Evolutionary conservation across 2,113 vertebrate genomes (phyloP), one percentile per base, ranked within the genome.

Genomic region (Centropus bengalensis): DNA sequence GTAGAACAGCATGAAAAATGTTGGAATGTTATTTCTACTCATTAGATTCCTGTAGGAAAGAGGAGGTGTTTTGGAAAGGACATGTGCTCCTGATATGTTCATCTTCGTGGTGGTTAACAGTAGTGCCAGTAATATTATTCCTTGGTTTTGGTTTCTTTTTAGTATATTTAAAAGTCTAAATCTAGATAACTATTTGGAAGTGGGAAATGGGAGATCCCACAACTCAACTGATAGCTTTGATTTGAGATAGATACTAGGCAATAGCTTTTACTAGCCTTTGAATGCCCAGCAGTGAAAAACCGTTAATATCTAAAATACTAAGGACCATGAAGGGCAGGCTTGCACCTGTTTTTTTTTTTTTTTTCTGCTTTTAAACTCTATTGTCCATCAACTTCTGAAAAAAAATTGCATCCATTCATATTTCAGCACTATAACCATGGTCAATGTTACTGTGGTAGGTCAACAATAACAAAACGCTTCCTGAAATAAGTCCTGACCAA

Each of bases 101-200:
- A 12, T 56, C 17, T 21, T 62, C 0, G 0, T 32, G 78, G 28
- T 32, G 32, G 11, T 49, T 59, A 78, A 52, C 10, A 6, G 30
- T 18, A 19, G 5, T 1, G 1, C 40, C 32, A 58, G 40, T 49
- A 80, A 26, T 0, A 3, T 3, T 13, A 2, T 42, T 42, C 18
- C 14, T 36, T 44, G 33, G 8, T 26, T 27, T 87, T 67, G 28
- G 12, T 54, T 82, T 75, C 4, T 27, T 10, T 66, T 4, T 16
- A 10, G 17, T 15, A 10, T 21, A 32, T 38, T 26, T 27, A 23
- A 14, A 64, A 30, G 10, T 22, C 36, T 79, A 63, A 32, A 30
- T n/a, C 36, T 40, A 28, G 54, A 21, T 20, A 51, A 28, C 15
- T 26, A 55, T 52, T 77, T 86, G 42, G 15, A 60, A 21, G 12